Conservation (phyloP, 1,140 invertebrate species). For the Atta cephalotes region DNA sequence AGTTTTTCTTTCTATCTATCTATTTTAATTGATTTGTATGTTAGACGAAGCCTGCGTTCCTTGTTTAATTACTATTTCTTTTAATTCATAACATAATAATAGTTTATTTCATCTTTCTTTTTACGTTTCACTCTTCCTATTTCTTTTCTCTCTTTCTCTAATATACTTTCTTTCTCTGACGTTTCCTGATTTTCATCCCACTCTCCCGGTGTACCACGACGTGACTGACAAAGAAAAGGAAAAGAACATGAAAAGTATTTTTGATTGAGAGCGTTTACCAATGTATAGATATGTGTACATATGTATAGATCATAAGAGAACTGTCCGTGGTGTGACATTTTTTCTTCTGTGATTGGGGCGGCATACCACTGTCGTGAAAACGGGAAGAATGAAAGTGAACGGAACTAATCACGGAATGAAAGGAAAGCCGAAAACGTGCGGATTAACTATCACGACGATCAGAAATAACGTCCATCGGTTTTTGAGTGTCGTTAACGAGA, state of each 20-base stretch:
- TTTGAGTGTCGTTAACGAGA: constrained; percentile 87
- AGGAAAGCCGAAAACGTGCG: constrained; percentile 55
- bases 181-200: constrained; percentile 71
- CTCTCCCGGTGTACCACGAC: constrained; percentile 70
- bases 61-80: not conserved
- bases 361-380: constrained; percentile 86
- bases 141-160: constrained; percentile 52
- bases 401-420: constrained; percentile 55
- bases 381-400: constrained; percentile 69
- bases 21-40: constrained; percentile 37
- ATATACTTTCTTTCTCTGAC: constrained; percentile 50
- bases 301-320: constrained; percentile 79
- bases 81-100: not conserved
- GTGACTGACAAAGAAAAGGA: constrained; percentile 74
- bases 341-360: constrained; percentile 91
- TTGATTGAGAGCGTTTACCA: constrained; percentile 80
- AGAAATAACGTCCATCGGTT: constrained; percentile 87
- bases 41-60: constrained; percentile 20
- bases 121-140: constrained; percentile 22
- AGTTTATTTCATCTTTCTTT: not conserved
- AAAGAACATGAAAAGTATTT: constrained; percentile 71
- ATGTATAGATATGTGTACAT: constrained; percentile 53
- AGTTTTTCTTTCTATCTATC: not conserved
- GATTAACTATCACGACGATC: constrained; percentile 65
- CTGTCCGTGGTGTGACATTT: constrained; percentile 89